Base-by-base conservation (phyloP, 2,888 invertebrate species). In the Pammene aurita region DNA sequence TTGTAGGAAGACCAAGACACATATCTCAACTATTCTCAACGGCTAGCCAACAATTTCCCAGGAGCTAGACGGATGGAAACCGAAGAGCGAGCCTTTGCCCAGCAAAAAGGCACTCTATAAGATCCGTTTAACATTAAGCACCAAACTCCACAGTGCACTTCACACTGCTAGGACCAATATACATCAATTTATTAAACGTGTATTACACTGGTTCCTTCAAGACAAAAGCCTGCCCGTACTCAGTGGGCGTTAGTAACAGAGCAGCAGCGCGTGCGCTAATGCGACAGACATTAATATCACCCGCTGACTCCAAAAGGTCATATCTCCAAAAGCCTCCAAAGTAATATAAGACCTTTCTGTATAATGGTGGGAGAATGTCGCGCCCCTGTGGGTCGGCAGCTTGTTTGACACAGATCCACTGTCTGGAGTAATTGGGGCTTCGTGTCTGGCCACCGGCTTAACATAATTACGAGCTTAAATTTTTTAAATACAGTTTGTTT, bases 241-340 rank as follows among this genome's bases (percentile, higher is more conserved):
- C 14, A 10, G 9, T 18, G 0, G 2, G 26, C 50, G 13, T 16
- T 50, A 18, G 50, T 7, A 50, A 50, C 13, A 50, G 0, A 42
- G 50, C 50, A 26, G 11, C 50, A 50, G 77, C 76, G 74, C 73
- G n/a, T 34, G 72, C 72, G 76, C 72, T 69, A 72, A 71, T 71
- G 72, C 73, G 79, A 77, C 77, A 75, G 74, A 72, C 77, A 79
- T 75, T 81, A 78, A 77, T 77, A 72, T 34, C 34, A 54, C 18
- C 57, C 42, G 13, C 18, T 42, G n/a, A 57, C 13, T 18, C 41
- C 57, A 57, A 57, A 57, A 18, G 41, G 18, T 18, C 41, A 13
- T 57, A 57, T 18, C 57, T 42, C 6, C 4, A 18, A 5, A n/a
- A 18, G 18, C 18, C 13, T n/a, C 7, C n/a, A 11, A 2, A 41